Percentiles rank a stretch among this genome's conserved stretches.
Conservation (phyloP, 1,140 invertebrate genomes). For the Pteromalus puparum region DNA sequence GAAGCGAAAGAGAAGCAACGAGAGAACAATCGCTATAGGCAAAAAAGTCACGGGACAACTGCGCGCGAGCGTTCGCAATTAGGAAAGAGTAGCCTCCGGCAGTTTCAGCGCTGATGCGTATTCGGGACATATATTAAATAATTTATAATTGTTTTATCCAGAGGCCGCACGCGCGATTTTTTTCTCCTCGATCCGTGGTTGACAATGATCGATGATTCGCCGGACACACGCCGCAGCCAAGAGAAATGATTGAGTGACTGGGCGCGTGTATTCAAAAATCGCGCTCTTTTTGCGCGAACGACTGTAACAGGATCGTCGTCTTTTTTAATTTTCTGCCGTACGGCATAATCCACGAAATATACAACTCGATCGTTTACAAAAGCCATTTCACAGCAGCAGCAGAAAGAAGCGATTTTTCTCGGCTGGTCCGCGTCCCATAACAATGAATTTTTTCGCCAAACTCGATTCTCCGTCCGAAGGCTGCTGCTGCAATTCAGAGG, state of each 20-base stretch:
- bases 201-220: conserved; percentile 67
- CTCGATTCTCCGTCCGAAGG: conserved; percentile 43
- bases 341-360: no score
- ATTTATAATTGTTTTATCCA: conserved; percentile 71
- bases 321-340: no score
- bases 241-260: neutral
- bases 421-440: neutral
- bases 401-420: conserved; percentile 34
- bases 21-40: neutral
- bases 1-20: neutral
- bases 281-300: neutral
- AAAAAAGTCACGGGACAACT: neutral
- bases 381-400: neutral
- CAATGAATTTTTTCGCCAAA: conserved; percentile 45
- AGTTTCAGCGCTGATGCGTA: conserved; percentile 1
- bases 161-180: conserved; percentile 34
- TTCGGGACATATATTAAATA: conserved; percentile 67
- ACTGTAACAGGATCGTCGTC: no score
- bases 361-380: neutral
- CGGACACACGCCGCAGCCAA: no score
- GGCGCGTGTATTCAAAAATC: conserved; percentile 1
- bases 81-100: conserved; percentile 56
- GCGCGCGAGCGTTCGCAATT: conserved; percentile 63
- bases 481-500: conserved; percentile 1
- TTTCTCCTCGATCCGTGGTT: conserved; percentile 56